Evolutionary conservation across 1,140 invertebrate species (phyloP).

Genomic region (Mamestra configurata): DNA sequence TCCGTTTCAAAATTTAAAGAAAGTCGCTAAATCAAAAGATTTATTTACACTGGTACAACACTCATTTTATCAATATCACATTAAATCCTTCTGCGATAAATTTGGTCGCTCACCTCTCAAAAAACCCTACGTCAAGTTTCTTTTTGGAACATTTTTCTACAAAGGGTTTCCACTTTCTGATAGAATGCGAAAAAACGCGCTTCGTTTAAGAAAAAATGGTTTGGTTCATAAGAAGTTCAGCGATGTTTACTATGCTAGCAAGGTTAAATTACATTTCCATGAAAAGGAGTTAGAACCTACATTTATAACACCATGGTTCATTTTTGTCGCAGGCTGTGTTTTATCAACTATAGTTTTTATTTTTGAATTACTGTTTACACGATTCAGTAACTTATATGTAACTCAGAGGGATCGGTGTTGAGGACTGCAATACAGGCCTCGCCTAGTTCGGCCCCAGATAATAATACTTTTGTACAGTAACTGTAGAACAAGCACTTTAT

Average conservation of each 20-base stretch:
- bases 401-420: too few species aligned
- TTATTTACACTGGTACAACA: not conserved
- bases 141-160: constrained; percentile 42
- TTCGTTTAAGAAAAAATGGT: constrained; percentile 42
- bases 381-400: too few species aligned
- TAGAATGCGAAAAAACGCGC: constrained; percentile 29
- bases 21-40: not conserved
- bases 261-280: constrained; percentile 8
- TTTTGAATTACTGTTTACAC: too few species aligned
- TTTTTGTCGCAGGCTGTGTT: not conserved
- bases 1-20: not conserved
- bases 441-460: too few species aligned
- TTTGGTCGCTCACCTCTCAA: constrained; percentile 6
- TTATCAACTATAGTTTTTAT: not conserved
- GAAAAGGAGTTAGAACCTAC: not conserved
- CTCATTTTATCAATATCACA: not conserved
- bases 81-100: not conserved
- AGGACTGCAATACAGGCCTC: too few species aligned
- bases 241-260: constrained; percentile 21
- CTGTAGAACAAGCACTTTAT: not conserved
- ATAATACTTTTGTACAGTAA: too few species aligned
- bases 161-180: constrained; percentile 52
- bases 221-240: constrained; percentile 30
- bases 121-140: constrained; percentile 31
- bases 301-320: constrained; percentile 4